Conservation (phyloP, 2,888 invertebrate species). For the Ecliptopera silaceata region DNA sequence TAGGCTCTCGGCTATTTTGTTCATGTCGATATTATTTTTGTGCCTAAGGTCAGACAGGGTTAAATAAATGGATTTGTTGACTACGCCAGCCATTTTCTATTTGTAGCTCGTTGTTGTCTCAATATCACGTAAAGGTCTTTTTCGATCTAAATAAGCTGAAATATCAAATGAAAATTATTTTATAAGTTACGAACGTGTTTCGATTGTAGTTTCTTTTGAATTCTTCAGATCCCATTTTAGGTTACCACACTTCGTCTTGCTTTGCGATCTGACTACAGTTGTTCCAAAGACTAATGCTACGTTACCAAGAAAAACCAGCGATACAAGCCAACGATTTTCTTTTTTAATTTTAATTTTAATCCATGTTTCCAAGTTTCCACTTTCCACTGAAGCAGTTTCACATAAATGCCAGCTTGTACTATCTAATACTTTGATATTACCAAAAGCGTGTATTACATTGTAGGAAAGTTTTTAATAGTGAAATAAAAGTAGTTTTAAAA, state of each 20-base stretch:
- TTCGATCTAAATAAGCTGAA: neutral
- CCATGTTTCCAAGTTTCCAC: neutral
- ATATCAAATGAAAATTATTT: neutral
- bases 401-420: conserved; percentile 7
- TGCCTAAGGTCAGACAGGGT: conserved; percentile 30
- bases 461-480: conserved; percentile 59
- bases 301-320: neutral
- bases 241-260: no score
- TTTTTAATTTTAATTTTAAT: neutral
- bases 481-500: conserved; percentile 68
- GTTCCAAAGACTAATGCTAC: neutral
- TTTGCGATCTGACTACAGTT: no score
- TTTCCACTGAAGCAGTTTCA: conserved; percentile 6
- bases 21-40: neutral
- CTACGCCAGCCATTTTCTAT: neutral
- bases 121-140: conserved; percentile 9
- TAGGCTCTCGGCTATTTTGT: neutral
- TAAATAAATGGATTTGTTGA: conserved; percentile 19
- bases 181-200: neutral
- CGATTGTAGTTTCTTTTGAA: neutral
- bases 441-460: conserved; percentile 36
- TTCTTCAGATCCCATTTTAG: neutral
- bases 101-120: conserved; percentile 6
- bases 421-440: conserved; percentile 13
- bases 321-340: neutral